Evolutionary conservation across 2,113 vertebrate species (phyloP).

Genomic region (Microcebus murinus): DNA sequence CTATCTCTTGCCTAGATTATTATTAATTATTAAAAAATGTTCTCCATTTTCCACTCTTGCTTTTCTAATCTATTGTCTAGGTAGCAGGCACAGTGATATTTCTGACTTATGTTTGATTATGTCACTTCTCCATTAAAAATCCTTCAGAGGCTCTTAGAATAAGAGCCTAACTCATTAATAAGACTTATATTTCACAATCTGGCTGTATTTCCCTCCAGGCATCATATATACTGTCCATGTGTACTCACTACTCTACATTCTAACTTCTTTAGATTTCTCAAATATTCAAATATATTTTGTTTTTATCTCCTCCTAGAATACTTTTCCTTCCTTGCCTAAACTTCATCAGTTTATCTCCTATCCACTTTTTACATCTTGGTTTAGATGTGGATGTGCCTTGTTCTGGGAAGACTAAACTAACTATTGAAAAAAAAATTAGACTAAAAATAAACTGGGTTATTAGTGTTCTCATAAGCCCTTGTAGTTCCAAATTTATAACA

Average conservation of each 20-base stretch:
- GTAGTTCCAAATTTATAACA: not conserved
- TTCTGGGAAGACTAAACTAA: not conserved
- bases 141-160: not conserved
- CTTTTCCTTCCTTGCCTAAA: not conserved
- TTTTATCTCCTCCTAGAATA: slow-evolving; percentile 6
- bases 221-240: not conserved
- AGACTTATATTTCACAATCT: not conserved
- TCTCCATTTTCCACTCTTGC: not conserved
- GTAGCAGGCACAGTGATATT: not conserved
- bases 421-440: not conserved
- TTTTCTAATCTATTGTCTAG: not conserved
- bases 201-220: not conserved
- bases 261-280: not conserved
- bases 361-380: not conserved
- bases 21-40: not conserved
- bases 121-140: not conserved
- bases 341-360: not conserved
- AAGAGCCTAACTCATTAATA: not conserved
- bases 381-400: not conserved
- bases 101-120: slow-evolving; percentile 32
- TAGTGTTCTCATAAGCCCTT: not conserved
- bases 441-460: not conserved
- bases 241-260: not conserved
- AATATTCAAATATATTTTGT: not conserved
- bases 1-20: not conserved